Conservation (phyloP, 2,888 invertebrate genomes). For the Drosophila mettleri region DNA sequence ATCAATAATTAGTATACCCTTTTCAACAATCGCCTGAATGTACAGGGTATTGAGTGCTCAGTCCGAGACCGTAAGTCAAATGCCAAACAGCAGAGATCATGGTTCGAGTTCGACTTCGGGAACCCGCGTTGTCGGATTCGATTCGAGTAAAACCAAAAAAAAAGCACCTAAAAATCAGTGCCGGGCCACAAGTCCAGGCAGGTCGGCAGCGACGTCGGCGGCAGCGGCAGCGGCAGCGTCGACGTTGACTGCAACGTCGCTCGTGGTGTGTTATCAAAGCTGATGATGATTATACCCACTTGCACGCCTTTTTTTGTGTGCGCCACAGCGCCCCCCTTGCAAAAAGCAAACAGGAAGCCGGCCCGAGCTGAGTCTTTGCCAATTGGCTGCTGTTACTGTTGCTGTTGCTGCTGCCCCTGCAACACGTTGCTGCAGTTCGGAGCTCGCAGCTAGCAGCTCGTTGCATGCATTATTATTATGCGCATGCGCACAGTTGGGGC, state of each 20-base stretch:
- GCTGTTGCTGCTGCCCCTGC: conserved; percentile 27
- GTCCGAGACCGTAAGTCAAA: conserved; percentile 73
- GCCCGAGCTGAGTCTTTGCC: conserved; percentile 52
- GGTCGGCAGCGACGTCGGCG: conserved; percentile 42
- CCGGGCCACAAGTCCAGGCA: conserved; percentile 35
- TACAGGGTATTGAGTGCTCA: conserved; percentile 27
- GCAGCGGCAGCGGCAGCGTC: conserved; percentile 8
- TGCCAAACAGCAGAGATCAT: conserved; percentile 78
- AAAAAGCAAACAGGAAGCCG: conserved; percentile 66
- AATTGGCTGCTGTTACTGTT: conserved; percentile 65
- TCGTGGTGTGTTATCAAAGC: conserved; percentile 83
- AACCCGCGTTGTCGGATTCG: conserved; percentile 25
- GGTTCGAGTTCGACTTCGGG: conserved; percentile 47
- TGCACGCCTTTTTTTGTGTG: conserved; percentile 74
- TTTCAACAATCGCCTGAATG: no score
- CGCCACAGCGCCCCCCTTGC: not conserved
- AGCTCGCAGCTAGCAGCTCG: conserved; percentile 55
- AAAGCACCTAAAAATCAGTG: conserved; percentile 9
- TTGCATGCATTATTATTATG: conserved; percentile 82
- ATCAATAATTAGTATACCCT: not conserved
- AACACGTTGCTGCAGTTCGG: conserved; percentile 19
- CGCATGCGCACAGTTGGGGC: conserved; percentile 82
- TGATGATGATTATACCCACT: conserved; percentile 83
- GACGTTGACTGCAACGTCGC: conserved; percentile 45
- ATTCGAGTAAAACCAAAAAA: not conserved